Conservation (phyloP, 2,797 vertebrate genomes). For the Artibeus lituratus region DNA sequence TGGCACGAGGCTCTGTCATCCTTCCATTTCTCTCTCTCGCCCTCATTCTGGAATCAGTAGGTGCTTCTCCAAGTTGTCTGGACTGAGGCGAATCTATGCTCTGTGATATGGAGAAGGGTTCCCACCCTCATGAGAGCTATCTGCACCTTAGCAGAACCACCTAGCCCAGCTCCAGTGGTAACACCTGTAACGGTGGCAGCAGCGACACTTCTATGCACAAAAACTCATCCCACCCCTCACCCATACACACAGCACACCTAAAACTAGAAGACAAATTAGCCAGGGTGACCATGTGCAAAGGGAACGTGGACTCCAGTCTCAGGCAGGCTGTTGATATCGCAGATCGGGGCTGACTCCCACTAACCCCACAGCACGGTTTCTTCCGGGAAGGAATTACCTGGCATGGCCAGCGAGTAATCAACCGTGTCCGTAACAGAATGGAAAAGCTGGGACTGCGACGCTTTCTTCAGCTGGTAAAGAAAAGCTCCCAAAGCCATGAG, state of each 20-base stretch:
- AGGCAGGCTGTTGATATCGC: not conserved
- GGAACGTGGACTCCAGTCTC: not conserved
- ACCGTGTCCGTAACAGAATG: slow-evolving; percentile 92
- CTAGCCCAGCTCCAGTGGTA: not conserved
- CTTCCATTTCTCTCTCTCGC: not conserved
- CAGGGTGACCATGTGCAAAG: accelerated
- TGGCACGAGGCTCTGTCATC: not conserved
- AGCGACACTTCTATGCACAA: not conserved
- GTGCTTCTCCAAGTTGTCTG: not conserved
- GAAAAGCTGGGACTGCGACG: slow-evolving; percentile 96
- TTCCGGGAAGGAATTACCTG: slow-evolving; percentile 83
- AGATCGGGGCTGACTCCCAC: not conserved
- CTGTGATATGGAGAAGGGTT: not conserved
- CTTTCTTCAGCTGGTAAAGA: slow-evolving; percentile 95
- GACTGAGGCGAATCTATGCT: not conserved
- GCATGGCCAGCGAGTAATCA: slow-evolving; percentile 95
- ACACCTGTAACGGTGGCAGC: not conserved
- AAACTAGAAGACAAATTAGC: not conserved
- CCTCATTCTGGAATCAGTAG: not conserved
- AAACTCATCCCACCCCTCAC: not conserved
- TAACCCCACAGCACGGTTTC: not conserved
- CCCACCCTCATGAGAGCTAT: not conserved
- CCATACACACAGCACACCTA: not conserved
- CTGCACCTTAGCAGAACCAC: not conserved
- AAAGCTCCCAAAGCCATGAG: slow-evolving; percentile 91